Evolutionary conservation across 2,888 invertebrate species (phyloP).

Genomic region (Aporophyla nigra): DNA sequence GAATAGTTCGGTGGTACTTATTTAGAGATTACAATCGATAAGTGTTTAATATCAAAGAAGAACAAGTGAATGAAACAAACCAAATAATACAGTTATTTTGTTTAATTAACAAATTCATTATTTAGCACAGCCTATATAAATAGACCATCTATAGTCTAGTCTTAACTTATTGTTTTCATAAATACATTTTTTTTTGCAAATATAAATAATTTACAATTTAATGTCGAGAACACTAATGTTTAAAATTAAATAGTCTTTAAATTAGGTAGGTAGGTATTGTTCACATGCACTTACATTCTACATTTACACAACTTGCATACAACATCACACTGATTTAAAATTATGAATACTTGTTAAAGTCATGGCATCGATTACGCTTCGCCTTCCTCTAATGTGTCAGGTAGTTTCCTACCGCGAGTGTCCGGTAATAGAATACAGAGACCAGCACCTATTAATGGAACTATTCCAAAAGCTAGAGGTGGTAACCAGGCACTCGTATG

Average conservation of each 20-base stretch:
- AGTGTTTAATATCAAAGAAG: not conserved
- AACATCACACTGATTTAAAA: conserved; percentile 39
- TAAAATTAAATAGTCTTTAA: conserved; percentile 53
- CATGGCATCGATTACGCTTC: conserved; percentile 85
- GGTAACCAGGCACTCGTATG: conserved; percentile 92
- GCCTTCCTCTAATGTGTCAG: conserved; percentile 95
- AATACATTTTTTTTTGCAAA: conserved; percentile 44
- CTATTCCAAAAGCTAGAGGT: conserved; percentile 93
- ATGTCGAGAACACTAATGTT: conserved; percentile 38
- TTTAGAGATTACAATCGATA: not conserved
- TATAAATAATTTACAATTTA: conserved; percentile 31
- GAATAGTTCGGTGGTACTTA: too few relatives aligned
- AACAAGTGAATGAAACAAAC: conserved; percentile 37
- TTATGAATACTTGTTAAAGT: conserved; percentile 68
- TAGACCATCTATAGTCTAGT: conserved; percentile 68
- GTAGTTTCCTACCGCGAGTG: conserved; percentile 94
- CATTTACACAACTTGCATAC: conserved; percentile 35
- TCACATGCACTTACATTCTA: conserved; percentile 44
- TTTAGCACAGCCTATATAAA: conserved; percentile 84
- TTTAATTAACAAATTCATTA: conserved; percentile 61
- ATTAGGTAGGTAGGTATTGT: conserved; percentile 41
- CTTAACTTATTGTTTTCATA: conserved; percentile 41
- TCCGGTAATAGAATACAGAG: conserved; percentile 94
- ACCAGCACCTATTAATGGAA: conserved; percentile 93
- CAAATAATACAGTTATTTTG: conserved; percentile 15